Conservation (phyloP, 1,140 invertebrate genomes). For the Dryas iulia region DNA sequence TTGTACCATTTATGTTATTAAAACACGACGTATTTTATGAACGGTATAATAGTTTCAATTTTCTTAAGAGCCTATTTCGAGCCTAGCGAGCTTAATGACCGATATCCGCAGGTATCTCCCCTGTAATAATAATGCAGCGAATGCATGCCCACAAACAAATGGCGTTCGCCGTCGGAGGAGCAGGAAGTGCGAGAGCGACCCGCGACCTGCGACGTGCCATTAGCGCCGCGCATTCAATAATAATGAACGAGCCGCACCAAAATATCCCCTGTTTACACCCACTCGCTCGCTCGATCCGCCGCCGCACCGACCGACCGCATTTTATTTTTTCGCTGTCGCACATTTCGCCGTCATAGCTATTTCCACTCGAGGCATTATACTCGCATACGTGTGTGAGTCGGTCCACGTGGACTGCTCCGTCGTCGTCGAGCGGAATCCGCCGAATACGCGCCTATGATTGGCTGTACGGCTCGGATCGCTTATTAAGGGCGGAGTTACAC, state of each 20-base stretch:
- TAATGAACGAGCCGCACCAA: constrained; percentile 78
- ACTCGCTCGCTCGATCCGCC: constrained; percentile 69
- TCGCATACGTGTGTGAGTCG: constrained; percentile 67
- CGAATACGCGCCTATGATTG: constrained; percentile 52
- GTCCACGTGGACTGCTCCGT: constrained; percentile 77
- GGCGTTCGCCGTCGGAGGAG: constrained; percentile 30
- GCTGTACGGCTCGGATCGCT: constrained; percentile 67
- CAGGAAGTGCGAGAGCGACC: constrained; percentile 47
- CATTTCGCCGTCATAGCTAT: constrained; percentile 81
- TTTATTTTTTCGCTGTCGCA: constrained; percentile 81
- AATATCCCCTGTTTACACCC: constrained; percentile 80
- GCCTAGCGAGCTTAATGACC: constrained; percentile 1
- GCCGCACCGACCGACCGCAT: constrained; percentile 77
- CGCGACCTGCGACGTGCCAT: constrained; percentile 61
- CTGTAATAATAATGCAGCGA: not conserved
- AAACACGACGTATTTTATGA: constrained; percentile 8
- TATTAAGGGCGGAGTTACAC: constrained; percentile 80
- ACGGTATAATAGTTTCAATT: constrained; percentile 3
- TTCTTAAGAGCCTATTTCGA: not conserved
- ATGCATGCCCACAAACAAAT: not conserved
- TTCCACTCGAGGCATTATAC: constrained; percentile 81
- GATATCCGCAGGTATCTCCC: constrained; percentile 2
- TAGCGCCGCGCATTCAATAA: constrained; percentile 78
- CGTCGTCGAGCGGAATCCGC: constrained; percentile 60
- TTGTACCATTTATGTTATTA: constrained; percentile 9